phyloP scores from a whole-genome alignment of 2,113 vertebrate genomes.

The Callocephalon fimbriatum region DNA sequence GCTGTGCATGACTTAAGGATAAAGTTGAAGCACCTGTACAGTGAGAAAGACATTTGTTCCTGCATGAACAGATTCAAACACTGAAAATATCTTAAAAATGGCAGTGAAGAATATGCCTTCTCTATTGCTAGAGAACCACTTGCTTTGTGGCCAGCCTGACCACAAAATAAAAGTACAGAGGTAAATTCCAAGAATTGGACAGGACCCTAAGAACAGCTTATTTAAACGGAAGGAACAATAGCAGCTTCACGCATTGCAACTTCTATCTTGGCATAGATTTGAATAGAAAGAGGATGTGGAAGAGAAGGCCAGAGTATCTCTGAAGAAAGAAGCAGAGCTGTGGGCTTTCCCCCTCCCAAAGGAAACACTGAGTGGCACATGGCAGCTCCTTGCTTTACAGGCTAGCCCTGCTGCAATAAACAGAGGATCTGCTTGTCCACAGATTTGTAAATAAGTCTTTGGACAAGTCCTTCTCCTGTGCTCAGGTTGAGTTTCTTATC shows the following conservation, averaged over 20 bases:
- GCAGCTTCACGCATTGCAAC: neutral
- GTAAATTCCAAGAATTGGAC: neutral
- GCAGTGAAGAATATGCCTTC: slow-evolving; percentile 16
- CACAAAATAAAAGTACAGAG: neutral
- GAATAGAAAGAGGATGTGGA: neutral
- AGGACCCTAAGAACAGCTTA: neutral
- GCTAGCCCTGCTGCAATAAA: neutral
- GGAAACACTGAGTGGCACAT: neutral
- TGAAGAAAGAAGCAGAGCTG: neutral
- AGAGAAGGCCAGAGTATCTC: neutral
- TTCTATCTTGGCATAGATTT: neutral
- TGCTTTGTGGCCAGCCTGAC: slow-evolving; percentile 8
- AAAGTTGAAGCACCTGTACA: neutral
- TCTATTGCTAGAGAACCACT: slow-evolving; percentile 28
- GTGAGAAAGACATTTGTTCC: neutral
- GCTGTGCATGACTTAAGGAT: neutral
- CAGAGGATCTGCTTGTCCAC: neutral
- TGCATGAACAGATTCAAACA: neutral
- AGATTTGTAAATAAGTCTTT: neutral
- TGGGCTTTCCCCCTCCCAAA: neutral
- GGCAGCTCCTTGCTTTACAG: neutral
- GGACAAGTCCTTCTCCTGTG: neutral
- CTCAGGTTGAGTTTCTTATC: neutral
- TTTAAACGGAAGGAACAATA: neutral
- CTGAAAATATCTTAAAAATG: neutral